Evolutionary conservation across 2,113 vertebrate genomes (phyloP).

Genomic region (Microcebus lehilahytsara): DNA sequence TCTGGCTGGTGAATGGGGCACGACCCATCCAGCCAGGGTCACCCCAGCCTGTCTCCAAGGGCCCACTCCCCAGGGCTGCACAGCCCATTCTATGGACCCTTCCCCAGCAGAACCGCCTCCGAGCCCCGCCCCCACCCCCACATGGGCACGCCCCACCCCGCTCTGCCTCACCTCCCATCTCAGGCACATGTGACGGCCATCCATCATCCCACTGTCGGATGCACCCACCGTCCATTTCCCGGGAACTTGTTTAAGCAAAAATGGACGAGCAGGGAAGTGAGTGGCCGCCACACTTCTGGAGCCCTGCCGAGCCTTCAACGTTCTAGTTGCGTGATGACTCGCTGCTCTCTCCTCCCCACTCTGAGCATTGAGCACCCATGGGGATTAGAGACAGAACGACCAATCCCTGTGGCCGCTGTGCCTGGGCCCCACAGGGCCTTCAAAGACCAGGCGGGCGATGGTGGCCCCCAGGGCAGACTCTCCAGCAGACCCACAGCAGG

Average conservation of each 20-base stretch:
- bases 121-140: not conserved
- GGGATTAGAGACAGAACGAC: not conserved
- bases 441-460: no score
- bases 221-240: not conserved
- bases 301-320: not conserved
- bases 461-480: accelerated
- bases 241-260: slow-evolving; percentile 68
- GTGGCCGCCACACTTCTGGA: slow-evolving; percentile 29
- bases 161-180: no score
- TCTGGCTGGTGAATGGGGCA: not conserved
- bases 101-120: not conserved
- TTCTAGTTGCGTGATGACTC: not conserved
- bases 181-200: not conserved
- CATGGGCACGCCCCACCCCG: not conserved
- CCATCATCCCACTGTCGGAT: slow-evolving; percentile 60
- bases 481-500: not conserved
- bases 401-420: not conserved
- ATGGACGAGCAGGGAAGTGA: not conserved
- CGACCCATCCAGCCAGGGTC: not conserved
- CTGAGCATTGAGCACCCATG: not conserved
- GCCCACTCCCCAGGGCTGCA: not conserved
- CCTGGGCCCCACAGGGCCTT: not conserved
- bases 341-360: not conserved
- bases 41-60: accelerated
- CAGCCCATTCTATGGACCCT: not conserved